Evolutionary conservation across 2,113 vertebrate species (phyloP).

Genomic region (Heterotilapia buettikoferi): DNA sequence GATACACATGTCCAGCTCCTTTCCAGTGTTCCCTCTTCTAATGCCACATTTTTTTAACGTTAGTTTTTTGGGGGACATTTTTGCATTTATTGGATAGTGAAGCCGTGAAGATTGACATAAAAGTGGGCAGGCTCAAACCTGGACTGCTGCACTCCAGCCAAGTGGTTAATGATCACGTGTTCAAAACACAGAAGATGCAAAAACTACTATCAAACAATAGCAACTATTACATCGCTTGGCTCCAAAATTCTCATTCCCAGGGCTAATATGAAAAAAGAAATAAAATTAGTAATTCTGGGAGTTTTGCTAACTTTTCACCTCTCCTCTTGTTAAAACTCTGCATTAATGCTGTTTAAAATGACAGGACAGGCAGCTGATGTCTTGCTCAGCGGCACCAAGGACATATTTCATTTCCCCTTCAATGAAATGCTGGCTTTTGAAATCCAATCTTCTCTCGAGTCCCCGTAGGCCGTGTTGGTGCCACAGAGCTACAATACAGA

Average conservation of each 20-base stretch:
- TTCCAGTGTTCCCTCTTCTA: neutral
- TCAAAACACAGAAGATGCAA: neutral
- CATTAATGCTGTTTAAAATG: neutral
- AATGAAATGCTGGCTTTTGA: neutral
- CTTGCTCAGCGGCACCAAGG: neutral
- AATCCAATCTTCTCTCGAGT: slow-evolving; percentile 11
- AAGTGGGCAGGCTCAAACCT: neutral
- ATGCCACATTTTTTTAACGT: neutral
- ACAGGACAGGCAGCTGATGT: neutral
- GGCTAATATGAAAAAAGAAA: neutral
- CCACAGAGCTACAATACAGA: neutral
- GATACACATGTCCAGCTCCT: neutral
- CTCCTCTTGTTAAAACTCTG: neutral
- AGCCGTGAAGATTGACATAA: neutral
- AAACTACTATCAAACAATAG: neutral
- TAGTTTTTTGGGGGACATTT: neutral
- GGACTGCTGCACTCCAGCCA: neutral
- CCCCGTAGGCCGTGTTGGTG: neutral
- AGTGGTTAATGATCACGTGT: neutral
- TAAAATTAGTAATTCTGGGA: neutral
- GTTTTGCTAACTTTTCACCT: neutral
- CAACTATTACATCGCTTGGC: neutral
- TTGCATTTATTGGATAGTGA: neutral
- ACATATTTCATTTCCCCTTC: neutral
- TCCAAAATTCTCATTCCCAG: neutral